Base-by-base conservation (phyloP, 2,888 invertebrate genomes). In the Latrodectus elegans region DNA sequence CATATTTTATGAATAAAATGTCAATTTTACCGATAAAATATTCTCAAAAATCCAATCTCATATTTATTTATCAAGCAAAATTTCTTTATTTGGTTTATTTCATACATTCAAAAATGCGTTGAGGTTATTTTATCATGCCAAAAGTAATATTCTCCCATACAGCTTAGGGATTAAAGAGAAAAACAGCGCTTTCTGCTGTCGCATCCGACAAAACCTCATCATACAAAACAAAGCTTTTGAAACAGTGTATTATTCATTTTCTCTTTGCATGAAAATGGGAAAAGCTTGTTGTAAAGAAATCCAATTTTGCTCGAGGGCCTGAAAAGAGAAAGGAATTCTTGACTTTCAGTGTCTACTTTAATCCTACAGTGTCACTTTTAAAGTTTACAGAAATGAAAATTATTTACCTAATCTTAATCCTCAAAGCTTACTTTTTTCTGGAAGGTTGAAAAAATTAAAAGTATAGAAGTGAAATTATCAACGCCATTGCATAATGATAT, bases 261-360 rank as follows among this genome's bases (percentile, higher is more conserved):
- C 60, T 68, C 75, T 82, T 82, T 82, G 75, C 82, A 82, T 82
- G 68, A 82, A 82, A 82, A 82, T 82, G 82, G 82, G 70, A 82
- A 82, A 82, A 76, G 55, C 82, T 82, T 82, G 82, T 82, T 75
- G 17, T 9, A 22, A 49, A 60, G 70, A 75, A 75, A 82, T 82
- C 82, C 82, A 82, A 82, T 82, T 82, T 82, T 67, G 82, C 60
- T 38, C 74, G 12, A 22, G 75, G 70, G 75, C 70, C 82, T 82
- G 75, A 75, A 81, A 74, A 1, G 22, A 38, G 82, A 74, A 74
- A 70, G 52, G 51, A 70, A 75, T 82, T 68, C 60, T 60, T 55
- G 75, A 72, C 60, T 72, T 80, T 38, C 38, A 38, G 38, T 38
- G 38, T 4, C 38, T 38, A 38, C 38, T 38, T 38, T 38, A 38